These are phyloP conservation scores for Labrus mixtus DNA, from an alignment of 2,113 vertebrate species.

Conservation along the genomic window DNA sequence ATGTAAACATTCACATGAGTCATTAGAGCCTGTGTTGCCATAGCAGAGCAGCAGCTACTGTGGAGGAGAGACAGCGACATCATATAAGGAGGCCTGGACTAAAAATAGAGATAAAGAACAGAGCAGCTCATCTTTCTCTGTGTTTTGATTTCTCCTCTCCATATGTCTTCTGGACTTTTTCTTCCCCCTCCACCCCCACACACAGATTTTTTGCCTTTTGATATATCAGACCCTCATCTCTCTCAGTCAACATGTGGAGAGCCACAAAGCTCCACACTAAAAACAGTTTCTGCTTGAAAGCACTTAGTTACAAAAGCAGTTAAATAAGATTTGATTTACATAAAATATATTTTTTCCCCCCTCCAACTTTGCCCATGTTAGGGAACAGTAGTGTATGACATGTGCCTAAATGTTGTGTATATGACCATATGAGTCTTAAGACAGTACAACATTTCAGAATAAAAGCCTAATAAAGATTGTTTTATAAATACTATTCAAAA, in stretches of 20 bases:
- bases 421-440: too few relatives aligned
- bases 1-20: slow-evolving; percentile 38
- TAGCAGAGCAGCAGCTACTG: slow-evolving; percentile 53
- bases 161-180: neutral
- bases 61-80: slow-evolving; percentile 25
- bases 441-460: too few relatives aligned
- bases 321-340: too few relatives aligned
- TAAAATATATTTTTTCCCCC: too few relatives aligned
- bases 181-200: neutral
- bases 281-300: neutral
- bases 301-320: too few relatives aligned
- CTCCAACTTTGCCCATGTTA: too few relatives aligned
- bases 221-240: neutral
- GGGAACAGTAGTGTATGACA: too few relatives aligned
- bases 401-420: too few relatives aligned
- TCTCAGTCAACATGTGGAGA: neutral
- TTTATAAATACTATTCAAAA: too few relatives aligned
- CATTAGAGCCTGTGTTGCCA: slow-evolving; percentile 68
- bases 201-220: neutral
- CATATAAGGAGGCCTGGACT: neutral
- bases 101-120: slow-evolving; percentile 47
- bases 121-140: neutral
- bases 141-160: slow-evolving; percentile 3
- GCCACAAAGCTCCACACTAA: neutral
- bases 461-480: too few relatives aligned